phyloP scores from a whole-genome alignment of 2,797 vertebrate genomes.

The Acomys russatus region DNA sequence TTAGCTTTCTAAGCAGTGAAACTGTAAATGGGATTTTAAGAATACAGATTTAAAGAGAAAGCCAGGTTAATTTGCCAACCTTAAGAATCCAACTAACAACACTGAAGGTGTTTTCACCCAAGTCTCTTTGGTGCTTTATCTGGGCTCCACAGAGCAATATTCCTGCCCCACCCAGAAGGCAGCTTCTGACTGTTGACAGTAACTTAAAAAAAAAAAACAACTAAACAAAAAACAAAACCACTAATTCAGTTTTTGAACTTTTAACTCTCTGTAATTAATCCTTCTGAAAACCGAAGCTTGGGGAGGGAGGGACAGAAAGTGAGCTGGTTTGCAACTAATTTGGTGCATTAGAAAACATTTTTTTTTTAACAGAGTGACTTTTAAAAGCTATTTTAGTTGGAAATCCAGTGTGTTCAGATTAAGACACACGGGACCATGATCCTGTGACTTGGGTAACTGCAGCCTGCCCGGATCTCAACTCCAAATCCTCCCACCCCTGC shows the following conservation, averaged over 20 bases:
- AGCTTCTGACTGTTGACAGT: constrained; percentile 22
- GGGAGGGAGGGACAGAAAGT: constrained; percentile 44
- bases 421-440: constrained; percentile 45
- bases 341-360: constrained; percentile 59
- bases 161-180: constrained; percentile 13
- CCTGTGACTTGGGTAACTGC: constrained; percentile 39
- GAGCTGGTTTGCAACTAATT: constrained; percentile 72
- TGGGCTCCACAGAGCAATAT: not conserved
- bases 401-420: constrained; percentile 62
- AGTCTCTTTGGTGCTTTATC: not conserved
- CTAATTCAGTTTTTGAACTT: constrained; percentile 54
- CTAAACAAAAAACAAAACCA: constrained; percentile 56
- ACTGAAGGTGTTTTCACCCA: constrained; percentile 51
- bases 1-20: not conserved
- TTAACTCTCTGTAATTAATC: constrained; percentile 66
- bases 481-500: constrained; percentile 25
- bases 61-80: constrained; percentile 16
- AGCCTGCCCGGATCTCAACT: constrained; percentile 57
- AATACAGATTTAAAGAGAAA: constrained; percentile 67
- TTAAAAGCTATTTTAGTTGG: constrained; percentile 69
- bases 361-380: constrained; percentile 72
- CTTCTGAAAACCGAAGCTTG: constrained; percentile 37
- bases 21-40: constrained; percentile 47
- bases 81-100: constrained; percentile 20
- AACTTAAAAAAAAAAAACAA: not conserved